Evolutionary conservation across 2,888 invertebrate species (phyloP).

Genomic region (Lepidonotus clava): DNA sequence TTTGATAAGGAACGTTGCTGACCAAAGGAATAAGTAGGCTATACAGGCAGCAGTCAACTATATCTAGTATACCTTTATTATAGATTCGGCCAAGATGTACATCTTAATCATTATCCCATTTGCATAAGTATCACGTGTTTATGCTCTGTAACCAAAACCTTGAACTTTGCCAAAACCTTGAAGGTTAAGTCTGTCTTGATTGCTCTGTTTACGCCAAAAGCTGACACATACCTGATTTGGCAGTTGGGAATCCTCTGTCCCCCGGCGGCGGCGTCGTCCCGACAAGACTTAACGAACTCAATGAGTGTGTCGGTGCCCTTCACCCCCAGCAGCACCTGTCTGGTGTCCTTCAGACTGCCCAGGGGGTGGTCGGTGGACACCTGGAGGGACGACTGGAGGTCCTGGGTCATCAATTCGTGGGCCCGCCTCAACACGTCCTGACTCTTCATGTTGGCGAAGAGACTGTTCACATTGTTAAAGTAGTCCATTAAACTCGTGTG

Average conservation of each 20-base stretch:
- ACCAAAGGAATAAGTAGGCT: too few relatives aligned
- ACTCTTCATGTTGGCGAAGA: slow-evolving; percentile 64
- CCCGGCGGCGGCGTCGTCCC: slow-evolving; percentile 57
- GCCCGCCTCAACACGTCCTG: slow-evolving; percentile 63
- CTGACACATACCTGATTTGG: slow-evolving; percentile 60
- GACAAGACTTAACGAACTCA: slow-evolving; percentile 58
- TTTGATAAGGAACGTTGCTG: too few relatives aligned
- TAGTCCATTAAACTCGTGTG: slow-evolving; percentile 62
- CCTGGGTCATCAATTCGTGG: slow-evolving; percentile 62
- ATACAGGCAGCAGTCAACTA: too few relatives aligned
- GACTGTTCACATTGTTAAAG: slow-evolving; percentile 64
- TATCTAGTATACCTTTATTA: too few relatives aligned
- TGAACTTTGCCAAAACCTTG: too few relatives aligned
- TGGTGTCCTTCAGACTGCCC: slow-evolving; percentile 14
- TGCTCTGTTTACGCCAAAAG: too few relatives aligned
- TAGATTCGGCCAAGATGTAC: too few relatives aligned
- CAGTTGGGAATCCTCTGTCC: slow-evolving; percentile 62
- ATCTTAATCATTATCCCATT: too few relatives aligned
- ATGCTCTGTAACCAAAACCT: too few relatives aligned
- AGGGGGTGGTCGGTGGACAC: slow-evolving; percentile 62
- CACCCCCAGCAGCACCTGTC: not conserved
- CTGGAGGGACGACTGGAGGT: slow-evolving; percentile 55
- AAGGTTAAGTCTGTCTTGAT: too few relatives aligned
- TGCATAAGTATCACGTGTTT: too few relatives aligned
- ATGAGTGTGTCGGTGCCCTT: slow-evolving; percentile 19